These are phyloP conservation scores for Spinus pinus DNA, from an alignment of 2,797 vertebrate genomes.

Conservation along the genomic window DNA sequence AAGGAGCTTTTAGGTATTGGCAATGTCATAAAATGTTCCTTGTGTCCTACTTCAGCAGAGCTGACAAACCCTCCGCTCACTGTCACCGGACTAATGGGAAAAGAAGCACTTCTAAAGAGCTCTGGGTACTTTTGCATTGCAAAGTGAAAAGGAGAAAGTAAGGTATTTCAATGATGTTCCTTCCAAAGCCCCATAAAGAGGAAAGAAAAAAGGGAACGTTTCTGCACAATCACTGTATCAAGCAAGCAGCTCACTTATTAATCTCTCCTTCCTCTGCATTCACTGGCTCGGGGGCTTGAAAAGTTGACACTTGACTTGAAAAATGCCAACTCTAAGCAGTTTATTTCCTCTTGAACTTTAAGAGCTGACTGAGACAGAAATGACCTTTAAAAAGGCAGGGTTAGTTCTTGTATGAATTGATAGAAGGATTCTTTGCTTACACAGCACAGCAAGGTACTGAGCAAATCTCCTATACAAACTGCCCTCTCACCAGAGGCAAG, in stretches of 20 bases:
- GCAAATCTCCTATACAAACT: slow-evolving; percentile 50
- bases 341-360: slow-evolving; percentile 80
- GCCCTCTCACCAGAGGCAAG: neutral
- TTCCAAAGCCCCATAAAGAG: slow-evolving; percentile 1
- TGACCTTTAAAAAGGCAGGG: slow-evolving; percentile 78
- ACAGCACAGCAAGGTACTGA: slow-evolving; percentile 34
- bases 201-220: neutral
- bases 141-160: slow-evolving; percentile 44
- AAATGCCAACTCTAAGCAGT: slow-evolving; percentile 77
- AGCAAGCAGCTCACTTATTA: slow-evolving; percentile 57
- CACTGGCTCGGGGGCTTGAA: slow-evolving; percentile 40
- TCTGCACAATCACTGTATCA: slow-evolving; percentile 55
- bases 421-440: slow-evolving; percentile 60
- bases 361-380: slow-evolving; percentile 72
- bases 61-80: slow-evolving; percentile 9
- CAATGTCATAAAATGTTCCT: neutral
- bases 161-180: slow-evolving; percentile 18
- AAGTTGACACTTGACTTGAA: slow-evolving; percentile 76
- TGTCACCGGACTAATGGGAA: slow-evolving; percentile 42
- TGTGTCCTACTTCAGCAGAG: neutral
- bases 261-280: slow-evolving; percentile 43
- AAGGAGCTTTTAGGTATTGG: neutral
- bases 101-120: slow-evolving; percentile 36
- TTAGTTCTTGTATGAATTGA: slow-evolving; percentile 64
- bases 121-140: neutral